Percentiles rank a stretch among this genome's conserved stretches.
Conservation (phyloP, 2,113 vertebrate genomes). For the Pterocles orientalis region DNA sequence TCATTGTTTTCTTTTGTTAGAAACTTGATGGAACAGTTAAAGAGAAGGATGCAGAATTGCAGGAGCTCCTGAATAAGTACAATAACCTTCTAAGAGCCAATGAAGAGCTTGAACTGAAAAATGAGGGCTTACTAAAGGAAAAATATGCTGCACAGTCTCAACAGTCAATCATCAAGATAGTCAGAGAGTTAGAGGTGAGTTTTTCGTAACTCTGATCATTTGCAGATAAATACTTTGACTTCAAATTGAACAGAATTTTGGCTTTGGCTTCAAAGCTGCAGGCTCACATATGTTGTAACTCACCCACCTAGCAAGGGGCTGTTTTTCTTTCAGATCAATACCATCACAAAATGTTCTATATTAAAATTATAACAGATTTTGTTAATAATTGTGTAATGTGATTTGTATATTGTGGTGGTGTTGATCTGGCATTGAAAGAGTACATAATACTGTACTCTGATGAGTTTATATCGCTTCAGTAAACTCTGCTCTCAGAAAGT, state of each 20-base stretch:
- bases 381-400: neutral
- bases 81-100: constrained; percentile 81
- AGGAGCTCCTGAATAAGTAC: constrained; percentile 80
- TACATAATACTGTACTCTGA: neutral
- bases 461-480: neutral
- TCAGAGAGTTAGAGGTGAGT: constrained; percentile 83
- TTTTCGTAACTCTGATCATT: neutral
- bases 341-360: neutral
- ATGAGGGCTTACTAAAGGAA: constrained; percentile 81
- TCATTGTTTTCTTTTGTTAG: constrained; percentile 69
- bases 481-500: neutral
- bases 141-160: constrained; percentile 81
- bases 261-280: neutral
- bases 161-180: constrained; percentile 78
- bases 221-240: neutral
- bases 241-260: neutral
- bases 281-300: neutral
- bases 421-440: neutral
- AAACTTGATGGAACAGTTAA: constrained; percentile 80
- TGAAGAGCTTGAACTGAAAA: constrained; percentile 82
- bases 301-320: neutral
- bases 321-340: neutral
- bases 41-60: constrained; percentile 85
- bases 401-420: neutral
- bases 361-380: neutral